These are phyloP conservation scores for Oscheius sp. DNA, from an alignment of 2,888 invertebrate species.

Conservation along the genomic window DNA sequence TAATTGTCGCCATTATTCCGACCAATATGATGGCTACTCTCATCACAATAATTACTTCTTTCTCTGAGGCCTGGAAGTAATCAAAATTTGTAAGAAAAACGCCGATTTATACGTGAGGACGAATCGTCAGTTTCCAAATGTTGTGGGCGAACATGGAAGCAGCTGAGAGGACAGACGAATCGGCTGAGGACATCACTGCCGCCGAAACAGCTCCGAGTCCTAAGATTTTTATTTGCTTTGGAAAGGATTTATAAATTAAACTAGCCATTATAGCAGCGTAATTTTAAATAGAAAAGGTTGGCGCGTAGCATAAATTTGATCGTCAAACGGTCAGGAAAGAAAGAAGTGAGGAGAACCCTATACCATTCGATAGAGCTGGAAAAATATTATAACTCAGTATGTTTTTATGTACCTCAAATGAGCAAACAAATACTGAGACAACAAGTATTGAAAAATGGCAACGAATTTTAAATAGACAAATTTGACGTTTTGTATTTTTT, in stretches of 20 bases:
- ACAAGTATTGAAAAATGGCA: no score
- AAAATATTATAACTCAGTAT: no score
- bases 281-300: not conserved
- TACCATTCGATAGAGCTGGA: no score
- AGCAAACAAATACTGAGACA: no score
- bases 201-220: constrained; percentile 93
- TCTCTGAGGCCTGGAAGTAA: constrained; percentile 85
- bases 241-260: not conserved
- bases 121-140: constrained; percentile 94
- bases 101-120: constrained; percentile 83
- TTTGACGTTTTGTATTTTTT: no score
- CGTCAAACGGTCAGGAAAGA: no score
- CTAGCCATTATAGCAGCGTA: not conserved
- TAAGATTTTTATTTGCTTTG: constrained; percentile 5
- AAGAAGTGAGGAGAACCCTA: no score
- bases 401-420: no score
- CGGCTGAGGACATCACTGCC: constrained; percentile 98
- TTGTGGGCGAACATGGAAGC: constrained; percentile 99
- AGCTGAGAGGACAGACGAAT: constrained; percentile 95
- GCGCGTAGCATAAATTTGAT: no score
- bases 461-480: no score
- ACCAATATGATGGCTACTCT: constrained; percentile 88
- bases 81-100: not conserved
- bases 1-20: constrained; percentile 87
- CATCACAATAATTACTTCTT: constrained; percentile 90